These are phyloP conservation scores for Morone chrysops DNA, from an alignment of 2,113 vertebrate species.

Conservation along the genomic window DNA sequence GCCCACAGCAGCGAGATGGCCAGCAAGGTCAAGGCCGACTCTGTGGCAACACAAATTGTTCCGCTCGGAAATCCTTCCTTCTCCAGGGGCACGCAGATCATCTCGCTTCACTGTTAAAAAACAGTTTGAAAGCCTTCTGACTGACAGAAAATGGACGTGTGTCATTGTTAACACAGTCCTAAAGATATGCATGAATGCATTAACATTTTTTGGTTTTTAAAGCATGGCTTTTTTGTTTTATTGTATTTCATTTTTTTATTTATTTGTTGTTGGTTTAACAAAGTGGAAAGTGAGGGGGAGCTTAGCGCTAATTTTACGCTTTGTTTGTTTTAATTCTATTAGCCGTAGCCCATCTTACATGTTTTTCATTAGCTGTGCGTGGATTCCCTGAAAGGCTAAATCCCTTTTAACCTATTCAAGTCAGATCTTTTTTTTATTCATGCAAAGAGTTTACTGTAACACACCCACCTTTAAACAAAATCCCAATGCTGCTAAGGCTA, in stretches of 20 bases:
- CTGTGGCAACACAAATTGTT: slow-evolving; percentile 78
- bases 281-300: slow-evolving; percentile 56
- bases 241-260: not conserved
- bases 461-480: slow-evolving; percentile 42
- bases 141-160: slow-evolving; percentile 2
- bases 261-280: slow-evolving; percentile 10
- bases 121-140: slow-evolving; percentile 8
- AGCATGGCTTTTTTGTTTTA: not conserved
- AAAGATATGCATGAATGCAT: not conserved
- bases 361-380: slow-evolving; percentile 57
- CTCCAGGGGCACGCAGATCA: slow-evolving; percentile 60
- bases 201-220: not conserved
- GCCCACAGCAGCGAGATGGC: slow-evolving; percentile 70
- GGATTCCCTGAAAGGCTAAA: slow-evolving; percentile 61
- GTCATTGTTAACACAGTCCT: slow-evolving; percentile 4
- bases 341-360: slow-evolving; percentile 58
- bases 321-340: slow-evolving; percentile 73
- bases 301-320: slow-evolving; percentile 69
- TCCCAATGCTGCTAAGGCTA: no score
- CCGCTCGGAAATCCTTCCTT: slow-evolving; percentile 63
- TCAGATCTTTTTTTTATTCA: slow-evolving; percentile 1
- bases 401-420: slow-evolving; percentile 55
- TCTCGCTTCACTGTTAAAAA: slow-evolving; percentile 31
- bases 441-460: not conserved
- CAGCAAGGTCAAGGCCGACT: slow-evolving; percentile 77